A percentile compares a stretch with the other conserved stretches of the same genome.
Evolutionary conservation across 2,888 invertebrate species (phyloP).

Genomic region (Melikaiella ostensackeni): DNA sequence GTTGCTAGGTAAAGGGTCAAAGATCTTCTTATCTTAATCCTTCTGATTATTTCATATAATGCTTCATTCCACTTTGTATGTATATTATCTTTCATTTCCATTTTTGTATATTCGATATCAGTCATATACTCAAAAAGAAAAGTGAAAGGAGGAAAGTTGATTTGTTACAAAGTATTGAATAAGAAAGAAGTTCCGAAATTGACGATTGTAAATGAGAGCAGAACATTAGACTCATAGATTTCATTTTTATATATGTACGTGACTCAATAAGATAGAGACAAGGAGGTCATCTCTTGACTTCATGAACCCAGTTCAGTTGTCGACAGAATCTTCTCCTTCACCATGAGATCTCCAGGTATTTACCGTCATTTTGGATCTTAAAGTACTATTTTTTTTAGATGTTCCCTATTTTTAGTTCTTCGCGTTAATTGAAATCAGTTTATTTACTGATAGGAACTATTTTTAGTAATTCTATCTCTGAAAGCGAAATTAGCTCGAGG

Average conservation of each 20-base stretch:
- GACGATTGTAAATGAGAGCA: slow-evolving; percentile 18
- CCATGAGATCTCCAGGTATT: slow-evolving; percentile 69
- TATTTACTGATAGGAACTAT: background rate
- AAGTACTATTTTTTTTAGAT: background rate
- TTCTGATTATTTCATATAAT: slow-evolving; percentile 47
- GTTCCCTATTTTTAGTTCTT: background rate
- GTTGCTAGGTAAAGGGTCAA: slow-evolving; percentile 56
- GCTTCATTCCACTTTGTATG: background rate
- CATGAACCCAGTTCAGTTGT: slow-evolving; percentile 69
- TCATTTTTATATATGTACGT: slow-evolving; percentile 58
- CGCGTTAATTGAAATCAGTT: slow-evolving; percentile 2
- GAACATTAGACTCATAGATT: slow-evolving; percentile 30
- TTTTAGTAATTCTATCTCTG: background rate
- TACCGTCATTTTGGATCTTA: slow-evolving; percentile 13
- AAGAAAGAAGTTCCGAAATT: slow-evolving; percentile 1
- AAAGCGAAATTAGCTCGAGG: background rate
- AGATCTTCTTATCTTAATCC: slow-evolving; percentile 60
- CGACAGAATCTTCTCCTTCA: slow-evolving; percentile 64
- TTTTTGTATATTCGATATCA: slow-evolving; percentile 1
- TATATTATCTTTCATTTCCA: slow-evolving; percentile 5
- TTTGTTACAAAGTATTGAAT: background rate
- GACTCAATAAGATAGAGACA: slow-evolving; percentile 69
- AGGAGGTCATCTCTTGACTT: slow-evolving; percentile 74
- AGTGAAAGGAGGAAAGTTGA: background rate
- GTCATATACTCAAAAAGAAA: background rate